These are phyloP conservation scores for Alentia gelatinosa DNA, from an alignment of 2,888 invertebrate genomes.

Conservation along the genomic window DNA sequence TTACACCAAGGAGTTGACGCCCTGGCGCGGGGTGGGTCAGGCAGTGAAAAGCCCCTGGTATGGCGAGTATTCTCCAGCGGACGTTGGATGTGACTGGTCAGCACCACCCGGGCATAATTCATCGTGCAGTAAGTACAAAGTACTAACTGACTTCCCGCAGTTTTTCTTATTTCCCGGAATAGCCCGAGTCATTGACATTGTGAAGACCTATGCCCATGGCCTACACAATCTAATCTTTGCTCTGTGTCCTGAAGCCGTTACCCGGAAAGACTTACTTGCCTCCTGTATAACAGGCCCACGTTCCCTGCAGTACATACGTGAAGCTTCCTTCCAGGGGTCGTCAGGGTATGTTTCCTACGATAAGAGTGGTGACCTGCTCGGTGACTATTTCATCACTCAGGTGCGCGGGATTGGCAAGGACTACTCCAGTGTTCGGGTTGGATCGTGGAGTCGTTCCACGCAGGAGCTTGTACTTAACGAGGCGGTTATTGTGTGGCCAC, in stretches of 20 bases:
- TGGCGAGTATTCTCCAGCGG: not conserved
- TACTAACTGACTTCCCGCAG: constrained; percentile 14
- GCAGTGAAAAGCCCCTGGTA: not conserved
- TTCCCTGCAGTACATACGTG: not conserved
- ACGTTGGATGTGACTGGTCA: not conserved
- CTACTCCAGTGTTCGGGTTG: not conserved
- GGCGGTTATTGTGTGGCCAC: not conserved
- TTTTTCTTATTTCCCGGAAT: not conserved
- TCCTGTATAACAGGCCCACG: not conserved
- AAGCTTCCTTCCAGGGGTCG: not conserved
- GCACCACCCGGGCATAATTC: not conserved
- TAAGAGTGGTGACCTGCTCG: constrained; percentile 34
- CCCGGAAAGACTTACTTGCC: not conserved
- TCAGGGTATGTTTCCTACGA: constrained; percentile 7
- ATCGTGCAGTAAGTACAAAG: not conserved
- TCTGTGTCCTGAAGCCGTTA: not conserved
- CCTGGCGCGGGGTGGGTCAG: not conserved
- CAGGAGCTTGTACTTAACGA: not conserved
- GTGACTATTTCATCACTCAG: constrained; percentile 36
- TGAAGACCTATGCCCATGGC: constrained; percentile 24
- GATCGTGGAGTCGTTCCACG: not conserved
- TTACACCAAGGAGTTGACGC: constrained; percentile 17
- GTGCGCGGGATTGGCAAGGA: not conserved
- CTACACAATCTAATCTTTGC: not conserved
- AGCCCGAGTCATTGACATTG: constrained; percentile 4